Base-by-base conservation (phyloP, 2,797 vertebrate genomes). In the Silurus aristotelis region DNA sequence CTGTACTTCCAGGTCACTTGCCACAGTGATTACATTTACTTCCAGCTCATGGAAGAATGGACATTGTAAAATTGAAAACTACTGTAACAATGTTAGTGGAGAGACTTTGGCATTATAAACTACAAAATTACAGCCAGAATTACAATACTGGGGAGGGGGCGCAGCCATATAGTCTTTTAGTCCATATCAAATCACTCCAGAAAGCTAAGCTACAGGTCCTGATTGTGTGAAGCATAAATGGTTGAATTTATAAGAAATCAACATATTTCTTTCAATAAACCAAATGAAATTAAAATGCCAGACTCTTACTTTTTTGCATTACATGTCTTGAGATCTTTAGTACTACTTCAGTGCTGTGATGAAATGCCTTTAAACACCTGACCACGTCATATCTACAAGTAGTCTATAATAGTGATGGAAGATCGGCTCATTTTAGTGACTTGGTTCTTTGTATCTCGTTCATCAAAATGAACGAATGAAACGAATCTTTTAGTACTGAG, bases 241-340 rank as follows among this genome's bases (percentile, higher is more conserved):
- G 91, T 92, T 95, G 91, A 93, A 93, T 95, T 95, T 94, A 93
- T 94, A 95, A 92, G 84, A 92, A 60, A 22, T 93, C 94, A 55
- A 91, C 94, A 93, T 90, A 91, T 93, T 94, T 94, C 93, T 95
- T 95, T 95, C 94, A 95, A 95, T 95, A 96, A 96, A 95, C 84
- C 87, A 89, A 94, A 95, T 95, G 91, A 90, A 91, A 89, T 66
- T 13, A 13, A 10, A 25, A 13, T 73, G 22, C 48, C 43, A 70
- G 55, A 46, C 61, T 83, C 68, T 58, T 70, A 38, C 38, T 38
- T 2, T 70, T 58, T 43, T 27, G 60, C 7, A 31, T 77, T 14
- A 31, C 27, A 55, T 68, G 48, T 7, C 48, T 52, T 52, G 8
- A 52, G 6, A 52, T 52, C 38, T 38, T 38, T 3, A 38, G 38